Conservation (phyloP, 1,140 invertebrate genomes). For the Drosophila murphyi region DNA sequence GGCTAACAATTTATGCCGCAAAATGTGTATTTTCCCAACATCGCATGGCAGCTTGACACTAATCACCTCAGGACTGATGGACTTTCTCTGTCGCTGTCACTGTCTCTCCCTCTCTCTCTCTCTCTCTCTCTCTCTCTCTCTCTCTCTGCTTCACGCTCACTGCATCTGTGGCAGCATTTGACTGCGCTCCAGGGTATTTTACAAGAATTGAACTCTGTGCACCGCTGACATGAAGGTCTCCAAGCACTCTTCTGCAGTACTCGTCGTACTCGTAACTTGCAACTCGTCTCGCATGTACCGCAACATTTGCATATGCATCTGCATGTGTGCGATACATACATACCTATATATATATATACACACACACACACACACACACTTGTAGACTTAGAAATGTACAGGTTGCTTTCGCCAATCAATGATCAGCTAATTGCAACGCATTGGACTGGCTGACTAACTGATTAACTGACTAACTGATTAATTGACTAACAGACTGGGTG, state of each 20-base stretch:
- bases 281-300: constrained; percentile 9
- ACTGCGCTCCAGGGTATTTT: too few species aligned
- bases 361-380: background rate
- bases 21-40: too few species aligned
- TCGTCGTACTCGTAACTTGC: background rate
- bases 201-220: constrained; percentile 9
- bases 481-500: background rate
- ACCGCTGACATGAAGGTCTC: constrained; percentile 21
- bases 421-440: constrained; percentile 53
- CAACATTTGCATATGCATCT: background rate
- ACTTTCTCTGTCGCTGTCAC: too few species aligned
- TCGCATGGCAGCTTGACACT: too few species aligned
- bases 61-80: too few species aligned
- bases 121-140: too few species aligned
- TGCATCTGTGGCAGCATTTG: too few species aligned
- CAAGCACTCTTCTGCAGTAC: background rate
- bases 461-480: too few species aligned
- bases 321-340: constrained; percentile 9
- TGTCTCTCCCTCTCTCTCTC: too few species aligned
- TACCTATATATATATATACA: background rate
- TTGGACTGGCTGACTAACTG: constrained; percentile 2
- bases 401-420: constrained; percentile 57
- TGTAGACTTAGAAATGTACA: too few species aligned
- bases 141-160: too few species aligned
- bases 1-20: too few species aligned